Evolutionary conservation across 92 coral and sea anemone genomes (phyloP).

Genomic region (Heteractis magnifica): DNA sequence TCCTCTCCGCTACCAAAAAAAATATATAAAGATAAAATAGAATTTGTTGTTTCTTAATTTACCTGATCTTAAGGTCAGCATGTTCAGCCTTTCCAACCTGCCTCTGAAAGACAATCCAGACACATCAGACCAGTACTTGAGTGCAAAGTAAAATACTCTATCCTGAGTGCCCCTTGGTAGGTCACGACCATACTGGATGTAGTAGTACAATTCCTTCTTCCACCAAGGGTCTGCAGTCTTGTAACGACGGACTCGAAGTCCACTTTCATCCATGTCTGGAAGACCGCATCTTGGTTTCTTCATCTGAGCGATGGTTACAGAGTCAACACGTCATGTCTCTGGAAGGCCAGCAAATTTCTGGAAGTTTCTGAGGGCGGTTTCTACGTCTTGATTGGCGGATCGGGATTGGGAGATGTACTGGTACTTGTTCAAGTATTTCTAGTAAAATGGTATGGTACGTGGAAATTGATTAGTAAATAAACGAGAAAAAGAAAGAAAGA

Average conservation of each 20-base stretch:
- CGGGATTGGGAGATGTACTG: constrained; percentile 68
- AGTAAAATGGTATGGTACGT: background rate
- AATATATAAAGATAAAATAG: no score
- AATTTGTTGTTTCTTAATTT: background rate
- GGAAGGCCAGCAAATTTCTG: constrained; percentile 70
- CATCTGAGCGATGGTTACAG: constrained; percentile 56
- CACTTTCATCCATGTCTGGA: constrained; percentile 61
- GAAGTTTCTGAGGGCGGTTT: constrained; percentile 48
- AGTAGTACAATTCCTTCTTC: constrained; percentile 49
- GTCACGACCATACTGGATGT: constrained; percentile 50
- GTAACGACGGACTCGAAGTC: constrained; percentile 49
- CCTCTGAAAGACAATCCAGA: constrained; percentile 58
- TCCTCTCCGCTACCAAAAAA: no score
- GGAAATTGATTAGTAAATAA: no score
- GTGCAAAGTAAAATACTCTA: constrained; percentile 53
- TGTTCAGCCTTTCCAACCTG: constrained; percentile 22
- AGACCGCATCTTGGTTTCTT: constrained; percentile 71
- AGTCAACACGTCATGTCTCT: constrained; percentile 67
- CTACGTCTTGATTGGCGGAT: constrained; percentile 75
- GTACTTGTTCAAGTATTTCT: constrained; percentile 64
- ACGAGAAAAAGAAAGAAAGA: no score
- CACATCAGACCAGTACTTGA: constrained; percentile 72
- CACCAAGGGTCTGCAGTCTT: constrained; percentile 52
- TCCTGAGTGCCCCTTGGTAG: constrained; percentile 45
- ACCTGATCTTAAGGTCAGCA: constrained; percentile 78